A percentile compares a stretch with the other conserved stretches of the same genome.
Evolutionary conservation across 2,113 vertebrate genomes (phyloP).

Genomic region (Struthidea cinerea): DNA sequence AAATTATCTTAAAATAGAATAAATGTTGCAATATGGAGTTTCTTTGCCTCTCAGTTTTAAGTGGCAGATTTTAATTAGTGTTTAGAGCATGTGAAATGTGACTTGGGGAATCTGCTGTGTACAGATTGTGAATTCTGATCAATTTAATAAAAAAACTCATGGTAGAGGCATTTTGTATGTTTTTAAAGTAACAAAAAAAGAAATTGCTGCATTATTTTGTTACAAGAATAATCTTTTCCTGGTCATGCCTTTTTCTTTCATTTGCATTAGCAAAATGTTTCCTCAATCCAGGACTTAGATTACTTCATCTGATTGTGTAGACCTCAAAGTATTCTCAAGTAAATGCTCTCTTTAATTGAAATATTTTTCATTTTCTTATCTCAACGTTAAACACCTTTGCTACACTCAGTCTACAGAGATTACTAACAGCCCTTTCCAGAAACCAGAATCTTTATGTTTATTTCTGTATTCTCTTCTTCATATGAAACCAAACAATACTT

Average conservation of each 20-base stretch:
- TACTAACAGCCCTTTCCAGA: background rate
- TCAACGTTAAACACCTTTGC: background rate
- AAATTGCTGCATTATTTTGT: background rate
- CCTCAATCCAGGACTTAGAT: background rate
- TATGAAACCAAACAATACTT: background rate
- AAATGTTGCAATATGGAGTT: background rate
- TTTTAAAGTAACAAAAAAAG: background rate
- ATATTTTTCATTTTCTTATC: background rate
- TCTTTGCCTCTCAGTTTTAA: background rate
- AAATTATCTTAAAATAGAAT: background rate
- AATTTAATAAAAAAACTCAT: background rate
- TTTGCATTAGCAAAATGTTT: constrained; percentile 23
- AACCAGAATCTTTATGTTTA: background rate
- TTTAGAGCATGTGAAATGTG: background rate
- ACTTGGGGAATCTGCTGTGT: background rate
- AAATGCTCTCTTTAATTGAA: background rate
- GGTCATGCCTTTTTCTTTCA: background rate
- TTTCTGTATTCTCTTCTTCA: background rate
- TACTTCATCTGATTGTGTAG: background rate
- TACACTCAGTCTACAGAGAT: background rate
- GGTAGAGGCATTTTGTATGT: background rate
- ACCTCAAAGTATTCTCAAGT: background rate
- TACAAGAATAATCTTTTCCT: background rate
- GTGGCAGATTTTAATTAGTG: background rate
- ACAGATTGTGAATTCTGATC: background rate